phyloP scores from a whole-genome alignment of 2,797 vertebrate genomes.

The Eulemur coronatus region DNA sequence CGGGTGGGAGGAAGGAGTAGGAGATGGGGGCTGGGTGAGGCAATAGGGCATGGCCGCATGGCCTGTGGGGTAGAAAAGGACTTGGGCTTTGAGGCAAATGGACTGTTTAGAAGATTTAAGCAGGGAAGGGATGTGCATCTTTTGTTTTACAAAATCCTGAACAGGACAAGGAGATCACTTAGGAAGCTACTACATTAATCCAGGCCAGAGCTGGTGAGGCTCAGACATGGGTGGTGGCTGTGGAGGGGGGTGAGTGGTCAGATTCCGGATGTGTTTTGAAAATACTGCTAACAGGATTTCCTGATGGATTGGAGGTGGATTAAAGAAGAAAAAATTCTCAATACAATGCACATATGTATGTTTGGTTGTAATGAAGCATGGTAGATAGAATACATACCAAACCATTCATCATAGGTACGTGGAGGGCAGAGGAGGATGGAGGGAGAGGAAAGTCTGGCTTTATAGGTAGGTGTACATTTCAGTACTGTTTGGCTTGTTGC shows the following conservation, averaged over 20 bases:
- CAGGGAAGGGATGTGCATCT: neutral
- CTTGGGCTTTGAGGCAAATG: neutral
- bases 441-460: neutral
- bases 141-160: neutral
- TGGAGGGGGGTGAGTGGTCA: neutral
- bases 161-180: neutral
- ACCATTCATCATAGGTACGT: neutral
- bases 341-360: accelerated
- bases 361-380: neutral
- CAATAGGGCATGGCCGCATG: neutral
- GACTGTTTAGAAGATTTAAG: neutral
- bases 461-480: neutral
- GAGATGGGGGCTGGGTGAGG: neutral
- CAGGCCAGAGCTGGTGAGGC: neutral
- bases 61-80: neutral
- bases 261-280: neutral
- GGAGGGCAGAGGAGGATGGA: neutral
- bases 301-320: neutral
- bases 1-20: neutral
- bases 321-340: neutral
- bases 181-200: neutral
- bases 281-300: neutral
- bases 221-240: neutral
- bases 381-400: neutral
- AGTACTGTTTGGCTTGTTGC: neutral